phyloP scores from a whole-genome alignment of 2,888 invertebrate species.

The Pelosia muscerda region DNA sequence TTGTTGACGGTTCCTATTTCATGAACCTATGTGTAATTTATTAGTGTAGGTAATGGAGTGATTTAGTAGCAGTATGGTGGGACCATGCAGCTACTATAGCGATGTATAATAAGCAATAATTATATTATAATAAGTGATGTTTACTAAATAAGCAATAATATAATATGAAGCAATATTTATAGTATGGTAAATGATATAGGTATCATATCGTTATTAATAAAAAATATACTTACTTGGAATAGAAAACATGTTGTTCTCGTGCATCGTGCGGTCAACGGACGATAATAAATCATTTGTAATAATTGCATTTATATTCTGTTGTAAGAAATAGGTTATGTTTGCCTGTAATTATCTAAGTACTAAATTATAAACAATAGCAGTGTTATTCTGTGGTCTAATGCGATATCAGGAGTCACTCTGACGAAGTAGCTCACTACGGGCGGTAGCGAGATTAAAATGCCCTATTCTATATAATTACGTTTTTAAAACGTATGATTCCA shows the following conservation, averaged over 20 bases:
- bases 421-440: not conserved
- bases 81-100: too few species aligned
- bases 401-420: too few species aligned
- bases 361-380: not conserved
- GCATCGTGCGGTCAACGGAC: not conserved
- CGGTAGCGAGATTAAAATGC: too few species aligned
- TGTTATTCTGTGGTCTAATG: not conserved
- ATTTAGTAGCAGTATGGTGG: too few species aligned
- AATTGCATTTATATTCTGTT: not conserved
- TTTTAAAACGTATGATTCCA: too few species aligned
- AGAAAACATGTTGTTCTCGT: not conserved
- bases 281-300: not conserved
- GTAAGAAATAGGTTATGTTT: not conserved
- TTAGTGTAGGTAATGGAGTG: too few species aligned
- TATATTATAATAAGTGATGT: too few species aligned
- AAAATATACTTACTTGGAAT: not conserved
- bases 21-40: too few species aligned
- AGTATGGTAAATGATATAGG: not conserved
- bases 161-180: not conserved
- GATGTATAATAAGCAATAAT: too few species aligned
- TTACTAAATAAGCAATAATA: too few species aligned
- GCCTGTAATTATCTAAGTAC: not conserved
- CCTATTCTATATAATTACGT: too few species aligned
- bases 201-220: not conserved
- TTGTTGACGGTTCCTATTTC: too few species aligned